Percentiles rank a stretch among this genome's conserved stretches.
Conservation (phyloP, 2,113 vertebrate genomes). For the Notarius lentiginosus region DNA sequence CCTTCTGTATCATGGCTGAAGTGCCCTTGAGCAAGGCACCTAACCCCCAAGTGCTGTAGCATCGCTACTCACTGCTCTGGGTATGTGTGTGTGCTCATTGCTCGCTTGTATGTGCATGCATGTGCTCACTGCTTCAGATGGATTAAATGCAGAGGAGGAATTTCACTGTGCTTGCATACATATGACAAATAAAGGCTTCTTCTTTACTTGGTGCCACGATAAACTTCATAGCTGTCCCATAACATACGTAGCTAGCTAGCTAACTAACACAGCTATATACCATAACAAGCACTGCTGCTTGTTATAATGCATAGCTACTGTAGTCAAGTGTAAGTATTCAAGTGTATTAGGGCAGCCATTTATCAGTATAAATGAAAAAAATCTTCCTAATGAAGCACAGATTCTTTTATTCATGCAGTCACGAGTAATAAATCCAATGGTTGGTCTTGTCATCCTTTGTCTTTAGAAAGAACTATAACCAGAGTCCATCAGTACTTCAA, state of each 20-base stretch:
- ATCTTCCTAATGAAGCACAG: not conserved
- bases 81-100: no score
- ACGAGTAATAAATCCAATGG: not conserved
- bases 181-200: no score
- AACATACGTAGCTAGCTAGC: not conserved
- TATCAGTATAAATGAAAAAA: not conserved
- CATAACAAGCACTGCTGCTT: not conserved
- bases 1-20: no score
- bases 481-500: conserved; percentile 9
- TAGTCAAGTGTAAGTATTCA: not conserved
- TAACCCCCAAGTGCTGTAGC: no score
- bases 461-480: conserved; percentile 33
- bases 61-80: no score
- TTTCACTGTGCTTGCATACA: no score
- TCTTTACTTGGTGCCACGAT: not conserved
- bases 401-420: not conserved
- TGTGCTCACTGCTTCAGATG: no score
- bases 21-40: no score
- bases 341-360: not conserved
- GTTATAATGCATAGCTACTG: not conserved
- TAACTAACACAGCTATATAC: not conserved
- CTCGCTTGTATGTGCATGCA: no score
- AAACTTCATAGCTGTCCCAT: not conserved
- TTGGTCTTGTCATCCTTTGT: conserved; percentile 25
- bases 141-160: no score